Evolutionary conservation across 2,113 vertebrate species (phyloP).

Genomic region (Caretta caretta): DNA sequence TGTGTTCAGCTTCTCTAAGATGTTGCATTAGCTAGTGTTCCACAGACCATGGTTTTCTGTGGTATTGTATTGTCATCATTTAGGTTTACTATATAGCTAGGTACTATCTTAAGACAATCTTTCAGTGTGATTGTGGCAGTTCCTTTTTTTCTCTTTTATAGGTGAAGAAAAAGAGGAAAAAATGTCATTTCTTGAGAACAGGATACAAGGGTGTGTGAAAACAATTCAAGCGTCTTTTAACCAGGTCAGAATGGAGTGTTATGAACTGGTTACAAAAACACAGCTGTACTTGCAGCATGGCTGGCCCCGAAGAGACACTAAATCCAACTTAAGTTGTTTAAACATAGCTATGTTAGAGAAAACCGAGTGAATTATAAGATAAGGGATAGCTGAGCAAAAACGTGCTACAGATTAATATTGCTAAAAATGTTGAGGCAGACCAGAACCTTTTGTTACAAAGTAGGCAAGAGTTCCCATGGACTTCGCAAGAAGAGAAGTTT

Average conservation of each 20-base stretch:
- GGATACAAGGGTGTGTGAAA: not conserved
- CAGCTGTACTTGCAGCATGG: not conserved
- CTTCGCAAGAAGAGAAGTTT: slow-evolving; percentile 2
- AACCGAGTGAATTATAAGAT: not conserved
- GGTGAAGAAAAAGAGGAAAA: not conserved
- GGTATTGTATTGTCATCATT: not conserved
- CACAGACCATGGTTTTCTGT: not conserved
- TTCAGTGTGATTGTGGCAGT: not conserved
- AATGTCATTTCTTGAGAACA: not conserved
- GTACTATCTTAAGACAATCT: not conserved
- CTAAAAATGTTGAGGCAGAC: slow-evolving; percentile 24
- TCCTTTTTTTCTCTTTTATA: not conserved
- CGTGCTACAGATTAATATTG: not conserved
- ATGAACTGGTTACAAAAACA: not conserved
- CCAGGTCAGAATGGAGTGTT: fast-evolving
- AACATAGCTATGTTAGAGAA: not conserved
- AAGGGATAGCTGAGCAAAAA: not conserved
- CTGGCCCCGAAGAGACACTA: not conserved
- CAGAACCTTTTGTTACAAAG: slow-evolving; percentile 30
- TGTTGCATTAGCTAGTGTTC: not conserved
- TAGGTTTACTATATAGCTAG: not conserved
- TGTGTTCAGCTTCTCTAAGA: not conserved
- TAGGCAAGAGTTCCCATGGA: slow-evolving; percentile 29
- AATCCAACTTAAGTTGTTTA: not conserved
- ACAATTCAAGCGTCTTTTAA: not conserved